Conservation (phyloP, 2,113 vertebrate genomes). For the Plecotus auritus region DNA sequence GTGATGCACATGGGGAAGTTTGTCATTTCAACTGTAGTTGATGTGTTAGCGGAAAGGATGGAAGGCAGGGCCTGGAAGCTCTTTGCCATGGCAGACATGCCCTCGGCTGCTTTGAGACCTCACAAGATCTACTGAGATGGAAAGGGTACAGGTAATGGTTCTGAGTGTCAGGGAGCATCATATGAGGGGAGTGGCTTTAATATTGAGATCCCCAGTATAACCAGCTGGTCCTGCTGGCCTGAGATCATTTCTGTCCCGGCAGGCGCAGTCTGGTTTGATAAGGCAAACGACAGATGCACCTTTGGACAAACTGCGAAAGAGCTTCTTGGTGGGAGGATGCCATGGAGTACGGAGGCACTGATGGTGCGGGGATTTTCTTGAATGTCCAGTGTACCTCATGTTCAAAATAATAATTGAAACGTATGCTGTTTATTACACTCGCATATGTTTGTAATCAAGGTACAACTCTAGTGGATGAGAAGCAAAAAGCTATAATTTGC, state of each 20-base stretch:
- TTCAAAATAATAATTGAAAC: conserved; percentile 77
- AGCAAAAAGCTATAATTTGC: conserved; percentile 79
- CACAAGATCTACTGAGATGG: fast-evolving
- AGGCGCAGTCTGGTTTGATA: not conserved
- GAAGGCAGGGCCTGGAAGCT: not conserved
- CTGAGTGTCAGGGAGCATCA: not conserved
- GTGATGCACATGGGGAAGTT: fast-evolving
- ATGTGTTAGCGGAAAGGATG: too few relatives aligned
- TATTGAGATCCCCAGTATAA: not conserved
- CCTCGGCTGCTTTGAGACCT: not conserved
- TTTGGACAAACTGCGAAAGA: not conserved
- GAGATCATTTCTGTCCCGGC: not conserved
- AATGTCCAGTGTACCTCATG: conserved; percentile 58
- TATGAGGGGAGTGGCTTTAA: not conserved
- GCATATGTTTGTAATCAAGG: conserved; percentile 83
- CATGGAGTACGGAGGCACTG: not conserved
- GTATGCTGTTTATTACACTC: conserved; percentile 75
- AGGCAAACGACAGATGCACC: not conserved
- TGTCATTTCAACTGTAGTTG: not conserved
- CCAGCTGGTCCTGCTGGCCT: not conserved
- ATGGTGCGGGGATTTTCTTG: conserved; percentile 34
- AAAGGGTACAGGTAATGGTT: not conserved
- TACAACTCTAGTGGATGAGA: conserved; percentile 76
- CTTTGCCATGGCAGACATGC: not conserved
- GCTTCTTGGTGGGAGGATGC: conserved; percentile 35